phyloP scores from a whole-genome alignment of 1,140 invertebrate genomes.

The Lasioglossum albipes region DNA sequence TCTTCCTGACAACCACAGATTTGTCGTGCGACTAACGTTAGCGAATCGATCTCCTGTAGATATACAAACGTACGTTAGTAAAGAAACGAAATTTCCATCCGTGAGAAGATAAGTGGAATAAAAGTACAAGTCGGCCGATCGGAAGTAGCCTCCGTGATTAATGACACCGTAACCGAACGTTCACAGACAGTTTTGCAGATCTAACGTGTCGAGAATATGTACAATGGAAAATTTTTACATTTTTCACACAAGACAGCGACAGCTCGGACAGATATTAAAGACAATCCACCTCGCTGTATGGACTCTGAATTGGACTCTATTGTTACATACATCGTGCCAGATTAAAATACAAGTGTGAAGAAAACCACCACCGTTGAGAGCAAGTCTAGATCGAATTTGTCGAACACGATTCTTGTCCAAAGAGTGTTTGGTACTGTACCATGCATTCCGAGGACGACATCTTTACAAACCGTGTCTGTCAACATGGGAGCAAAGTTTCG shows the following conservation, averaged over 20 bases:
- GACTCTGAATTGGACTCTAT: slow-evolving; percentile 3
- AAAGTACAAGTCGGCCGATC: neutral
- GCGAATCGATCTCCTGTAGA: neutral
- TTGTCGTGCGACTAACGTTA: too few relatives aligned
- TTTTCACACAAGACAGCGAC: slow-evolving; percentile 16
- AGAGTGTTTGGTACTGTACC: slow-evolving; percentile 63
- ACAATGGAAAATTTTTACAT: slow-evolving; percentile 40
- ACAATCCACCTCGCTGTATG: neutral
- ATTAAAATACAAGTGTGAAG: slow-evolving; percentile 22
- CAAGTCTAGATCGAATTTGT: slow-evolving; percentile 13
- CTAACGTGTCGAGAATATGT: slow-evolving; percentile 67
- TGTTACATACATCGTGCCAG: slow-evolving; percentile 19
- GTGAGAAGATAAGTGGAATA: neutral
- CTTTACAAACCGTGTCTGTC: slow-evolving; percentile 21
- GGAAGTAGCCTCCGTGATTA: neutral
- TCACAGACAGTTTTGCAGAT: slow-evolving; percentile 32
- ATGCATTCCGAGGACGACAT: slow-evolving; percentile 50
- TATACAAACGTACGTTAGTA: neutral
- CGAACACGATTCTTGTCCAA: slow-evolving; percentile 44
- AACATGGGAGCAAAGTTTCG: slow-evolving; percentile 8
- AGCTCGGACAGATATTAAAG: neutral
- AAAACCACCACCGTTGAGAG: slow-evolving; percentile 50
- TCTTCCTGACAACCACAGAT: too few relatives aligned
- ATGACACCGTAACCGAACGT: slow-evolving; percentile 19
- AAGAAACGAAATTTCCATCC: neutral